Evolutionary conservation across 92 coral and sea anemone species (phyloP).

Genomic region (Anthopleura xanthogrammica): DNA sequence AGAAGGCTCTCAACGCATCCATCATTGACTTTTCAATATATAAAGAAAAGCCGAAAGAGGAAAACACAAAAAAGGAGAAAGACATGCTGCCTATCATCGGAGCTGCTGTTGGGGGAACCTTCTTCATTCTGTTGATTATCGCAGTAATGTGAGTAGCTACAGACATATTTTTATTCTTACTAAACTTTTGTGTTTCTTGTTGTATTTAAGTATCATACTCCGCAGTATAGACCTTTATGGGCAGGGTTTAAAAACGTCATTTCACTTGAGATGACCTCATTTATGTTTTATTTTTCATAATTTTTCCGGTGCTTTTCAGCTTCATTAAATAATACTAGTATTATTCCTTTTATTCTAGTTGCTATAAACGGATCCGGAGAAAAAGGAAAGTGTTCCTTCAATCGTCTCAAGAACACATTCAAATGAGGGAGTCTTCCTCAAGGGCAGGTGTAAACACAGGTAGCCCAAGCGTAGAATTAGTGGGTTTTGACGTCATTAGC

Average conservation of each 20-base stretch:
- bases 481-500: too few relatives aligned
- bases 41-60: not conserved
- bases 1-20: constrained; percentile 32
- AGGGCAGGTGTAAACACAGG: not conserved
- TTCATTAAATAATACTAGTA: not conserved
- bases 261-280: not conserved
- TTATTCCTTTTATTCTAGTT: not conserved
- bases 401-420: not conserved
- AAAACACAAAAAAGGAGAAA: constrained; percentile 3
- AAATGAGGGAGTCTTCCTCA: not conserved
- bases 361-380: not conserved
- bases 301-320: too few relatives aligned
- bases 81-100: constrained; percentile 14
- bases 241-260: not conserved
- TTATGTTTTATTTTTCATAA: not conserved
- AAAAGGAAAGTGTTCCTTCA: not conserved
- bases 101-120: constrained; percentile 14
- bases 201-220: not conserved
- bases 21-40: constrained; percentile 14
- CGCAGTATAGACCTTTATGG: too few relatives aligned
- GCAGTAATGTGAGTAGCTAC: not conserved
- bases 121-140: constrained; percentile 6
- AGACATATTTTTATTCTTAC: too few relatives aligned
- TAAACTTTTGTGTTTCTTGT: too few relatives aligned
- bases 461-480: too few relatives aligned